Conservation (phyloP, 1,140 invertebrate genomes). For the Drosophila pandora region DNA sequence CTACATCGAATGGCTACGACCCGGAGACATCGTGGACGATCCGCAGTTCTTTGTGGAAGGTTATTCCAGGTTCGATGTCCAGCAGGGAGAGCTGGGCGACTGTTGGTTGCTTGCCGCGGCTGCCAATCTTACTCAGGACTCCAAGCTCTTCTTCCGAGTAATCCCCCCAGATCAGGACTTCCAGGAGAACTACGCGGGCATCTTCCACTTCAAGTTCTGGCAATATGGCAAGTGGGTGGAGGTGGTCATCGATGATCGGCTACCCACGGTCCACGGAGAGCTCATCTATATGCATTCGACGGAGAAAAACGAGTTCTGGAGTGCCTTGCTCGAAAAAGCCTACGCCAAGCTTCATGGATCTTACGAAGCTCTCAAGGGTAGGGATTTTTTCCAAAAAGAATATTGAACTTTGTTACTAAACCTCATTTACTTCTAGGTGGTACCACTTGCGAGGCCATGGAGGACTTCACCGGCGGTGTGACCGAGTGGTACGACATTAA, state of each 20-base stretch:
- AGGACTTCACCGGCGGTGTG: conserved; percentile 99
- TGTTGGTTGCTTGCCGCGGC: conserved; percentile 98
- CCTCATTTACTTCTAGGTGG: conserved; percentile 87
- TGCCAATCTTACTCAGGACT: conserved; percentile 96
- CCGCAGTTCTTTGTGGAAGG: conserved; percentile 97
- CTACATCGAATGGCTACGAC: conserved; percentile 93
- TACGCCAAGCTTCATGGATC: conserved; percentile 99
- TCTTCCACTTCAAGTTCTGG: conserved; percentile 98
- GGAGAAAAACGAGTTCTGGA: conserved; percentile 98
- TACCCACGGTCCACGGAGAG: conserved; percentile 95
- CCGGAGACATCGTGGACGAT: conserved; percentile 92
- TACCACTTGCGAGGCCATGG: conserved; percentile 98
- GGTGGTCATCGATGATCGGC: conserved; percentile 96
- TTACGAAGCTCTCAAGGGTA: conserved; percentile 97
- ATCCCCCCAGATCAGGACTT: conserved; percentile 98
- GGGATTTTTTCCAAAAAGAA: neutral
- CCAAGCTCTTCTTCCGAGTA: conserved; percentile 95
- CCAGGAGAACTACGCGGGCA: conserved; percentile 95
- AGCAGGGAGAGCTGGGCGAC: conserved; percentile 98
- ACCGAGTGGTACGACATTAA: conserved; percentile 97
- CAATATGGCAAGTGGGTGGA: conserved; percentile 96
- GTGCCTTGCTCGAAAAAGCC: conserved; percentile 98
- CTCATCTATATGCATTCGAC: conserved; percentile 97
- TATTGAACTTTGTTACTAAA: neutral
- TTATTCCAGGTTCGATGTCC: conserved; percentile 97